These are phyloP conservation scores for Myotis planiceps DNA, from an alignment of 2,797 vertebrate species.

Conservation along the genomic window DNA sequence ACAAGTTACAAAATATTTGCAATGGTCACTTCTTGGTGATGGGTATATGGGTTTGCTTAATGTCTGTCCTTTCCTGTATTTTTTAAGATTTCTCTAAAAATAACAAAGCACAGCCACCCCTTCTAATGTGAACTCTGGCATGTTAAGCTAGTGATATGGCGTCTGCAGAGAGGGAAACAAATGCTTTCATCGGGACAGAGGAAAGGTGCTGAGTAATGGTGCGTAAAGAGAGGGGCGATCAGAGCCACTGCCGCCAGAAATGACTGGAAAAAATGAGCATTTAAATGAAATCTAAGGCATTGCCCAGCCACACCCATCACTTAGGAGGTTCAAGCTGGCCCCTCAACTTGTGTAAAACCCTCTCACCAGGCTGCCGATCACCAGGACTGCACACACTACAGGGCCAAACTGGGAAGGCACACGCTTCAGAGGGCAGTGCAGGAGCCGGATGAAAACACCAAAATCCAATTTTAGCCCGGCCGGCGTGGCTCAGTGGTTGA, in stretches of 20 bases:
- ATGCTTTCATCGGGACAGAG: neutral
- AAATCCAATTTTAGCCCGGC: neutral
- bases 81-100: conserved; percentile 7
- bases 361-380: neutral
- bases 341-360: neutral
- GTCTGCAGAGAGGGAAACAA: neutral
- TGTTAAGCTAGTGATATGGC: neutral
- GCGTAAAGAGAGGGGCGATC: neutral
- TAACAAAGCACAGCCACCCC: neutral
- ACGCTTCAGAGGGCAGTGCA: neutral
- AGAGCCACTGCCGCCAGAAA: neutral
- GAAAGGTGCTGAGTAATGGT: neutral
- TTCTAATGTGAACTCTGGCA: conserved; percentile 2
- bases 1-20: conserved; percentile 33
- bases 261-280: neutral
- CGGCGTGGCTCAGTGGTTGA: too few species aligned
- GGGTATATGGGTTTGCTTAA: neutral
- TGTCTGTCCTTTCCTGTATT: neutral
- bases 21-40: neutral
- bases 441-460: neutral
- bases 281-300: neutral
- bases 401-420: neutral
- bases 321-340: neutral
- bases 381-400: neutral
- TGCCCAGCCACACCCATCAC: neutral